A percentile compares a stretch with the other conserved stretches of the same genome.
phyloP scores from a whole-genome alignment of 2,888 invertebrate species.

The Eurytoma adleriae region DNA sequence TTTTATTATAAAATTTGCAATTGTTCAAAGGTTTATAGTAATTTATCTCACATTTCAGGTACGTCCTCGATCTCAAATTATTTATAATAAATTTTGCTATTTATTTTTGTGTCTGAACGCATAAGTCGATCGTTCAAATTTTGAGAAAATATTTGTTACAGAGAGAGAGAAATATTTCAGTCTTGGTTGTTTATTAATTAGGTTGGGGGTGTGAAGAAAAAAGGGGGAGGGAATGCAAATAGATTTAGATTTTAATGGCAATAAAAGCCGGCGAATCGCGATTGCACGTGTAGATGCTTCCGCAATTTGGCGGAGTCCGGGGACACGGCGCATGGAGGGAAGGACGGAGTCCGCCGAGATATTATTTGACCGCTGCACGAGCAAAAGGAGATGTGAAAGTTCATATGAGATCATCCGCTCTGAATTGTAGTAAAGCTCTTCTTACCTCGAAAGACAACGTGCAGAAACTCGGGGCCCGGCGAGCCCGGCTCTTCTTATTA shows the following conservation, averaged over 20 bases:
- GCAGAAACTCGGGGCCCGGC: neutral
- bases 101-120: too few species aligned
- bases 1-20: too few species aligned
- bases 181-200: too few species aligned
- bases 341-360: slow-evolving; percentile 56
- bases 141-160: too few species aligned
- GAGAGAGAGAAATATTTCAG: too few species aligned
- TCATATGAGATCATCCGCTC: slow-evolving; percentile 68
- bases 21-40: too few species aligned
- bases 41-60: too few species aligned
- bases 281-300: slow-evolving; percentile 58
- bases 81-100: too few species aligned
- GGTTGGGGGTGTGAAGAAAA: too few species aligned
- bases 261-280: neutral
- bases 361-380: slow-evolving; percentile 63
- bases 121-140: too few species aligned
- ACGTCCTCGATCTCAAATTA: too few species aligned
- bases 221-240: too few species aligned
- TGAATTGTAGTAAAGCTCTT: slow-evolving; percentile 47
- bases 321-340: slow-evolving; percentile 27
- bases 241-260: neutral
- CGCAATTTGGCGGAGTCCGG: slow-evolving; percentile 62
- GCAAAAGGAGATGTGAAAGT: slow-evolving; percentile 60
- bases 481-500: slow-evolving; percentile 11
- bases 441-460: slow-evolving; percentile 19